These are phyloP conservation scores for Hymenochirus boettgeri DNA, from an alignment of 2,113 vertebrate species.

Conservation along the genomic window DNA sequence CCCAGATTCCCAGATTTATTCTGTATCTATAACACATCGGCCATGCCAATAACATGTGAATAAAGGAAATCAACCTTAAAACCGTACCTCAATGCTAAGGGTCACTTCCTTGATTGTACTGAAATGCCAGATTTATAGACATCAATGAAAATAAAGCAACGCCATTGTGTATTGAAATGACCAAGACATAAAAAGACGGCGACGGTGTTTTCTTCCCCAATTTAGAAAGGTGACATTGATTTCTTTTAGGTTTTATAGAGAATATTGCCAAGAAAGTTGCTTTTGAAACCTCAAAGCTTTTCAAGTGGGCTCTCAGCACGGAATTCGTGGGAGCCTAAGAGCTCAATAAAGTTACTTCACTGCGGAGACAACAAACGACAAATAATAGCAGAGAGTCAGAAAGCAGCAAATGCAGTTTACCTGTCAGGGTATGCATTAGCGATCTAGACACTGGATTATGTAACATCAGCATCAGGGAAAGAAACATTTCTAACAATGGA, in stretches of 20 bases:
- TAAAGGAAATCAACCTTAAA: too few species aligned
- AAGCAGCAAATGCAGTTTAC: neutral
- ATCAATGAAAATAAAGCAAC: too few species aligned
- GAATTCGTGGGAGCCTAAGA: neutral
- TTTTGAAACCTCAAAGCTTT: constrained; percentile 5
- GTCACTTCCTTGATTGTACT: too few species aligned
- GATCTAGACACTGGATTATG: neutral
- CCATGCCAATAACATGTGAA: too few species aligned
- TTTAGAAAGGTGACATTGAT: neutral
- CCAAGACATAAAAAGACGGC: too few species aligned
- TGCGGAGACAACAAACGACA: neutral
- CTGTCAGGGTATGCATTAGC: neutral
- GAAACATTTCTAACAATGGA: too few species aligned
- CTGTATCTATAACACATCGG: too few species aligned
- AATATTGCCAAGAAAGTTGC: neutral
- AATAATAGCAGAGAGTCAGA: neutral
- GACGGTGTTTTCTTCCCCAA: neutral
- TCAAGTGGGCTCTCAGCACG: neutral
- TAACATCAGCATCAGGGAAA: too few species aligned
- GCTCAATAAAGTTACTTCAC: neutral
- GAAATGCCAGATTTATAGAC: too few species aligned
- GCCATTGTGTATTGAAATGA: too few species aligned
- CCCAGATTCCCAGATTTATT: too few species aligned
- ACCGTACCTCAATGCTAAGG: too few species aligned
- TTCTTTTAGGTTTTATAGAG: neutral